Percentiles rank a stretch among this genome's conserved stretches.
phyloP scores from a whole-genome alignment of 2,888 invertebrate genomes.

The Epistrophe grossulariae region DNA sequence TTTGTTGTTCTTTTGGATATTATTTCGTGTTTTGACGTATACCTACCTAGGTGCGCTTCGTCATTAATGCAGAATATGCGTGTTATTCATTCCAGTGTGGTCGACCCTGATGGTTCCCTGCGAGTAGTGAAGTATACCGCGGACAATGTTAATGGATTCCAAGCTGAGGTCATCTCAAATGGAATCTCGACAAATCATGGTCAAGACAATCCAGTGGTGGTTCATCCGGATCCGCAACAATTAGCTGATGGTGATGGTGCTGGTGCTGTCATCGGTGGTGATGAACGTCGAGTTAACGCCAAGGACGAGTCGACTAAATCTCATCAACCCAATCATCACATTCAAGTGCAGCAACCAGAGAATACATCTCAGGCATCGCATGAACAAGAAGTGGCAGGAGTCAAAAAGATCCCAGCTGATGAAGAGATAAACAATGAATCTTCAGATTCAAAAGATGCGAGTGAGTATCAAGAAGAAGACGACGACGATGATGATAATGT shows the following conservation, averaged over 20 bases:
- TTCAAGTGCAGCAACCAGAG: constrained; percentile 75
- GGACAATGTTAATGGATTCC: constrained; percentile 90
- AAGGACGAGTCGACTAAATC: constrained; percentile 65
- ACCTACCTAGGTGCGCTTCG: not conserved
- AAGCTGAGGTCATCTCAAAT: constrained; percentile 84
- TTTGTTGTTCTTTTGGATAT: constrained; percentile 46
- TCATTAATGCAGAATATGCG: constrained; percentile 54
- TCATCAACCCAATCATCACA: constrained; percentile 55
- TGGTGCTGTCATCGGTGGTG: constrained; percentile 25
- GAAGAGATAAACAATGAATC: constrained; percentile 51
- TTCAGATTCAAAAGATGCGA: constrained; percentile 54
- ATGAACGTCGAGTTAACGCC: constrained; percentile 43
- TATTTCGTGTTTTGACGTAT: constrained; percentile 27
- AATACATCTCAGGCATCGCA: not conserved
- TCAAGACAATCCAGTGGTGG: constrained; percentile 76
- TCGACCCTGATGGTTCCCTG: constrained; percentile 90
- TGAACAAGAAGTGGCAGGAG: constrained; percentile 76
- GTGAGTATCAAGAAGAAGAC: constrained; percentile 66
- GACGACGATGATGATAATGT: constrained; percentile 43
- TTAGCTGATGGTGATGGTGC: constrained; percentile 32
- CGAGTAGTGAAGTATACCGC: constrained; percentile 90
- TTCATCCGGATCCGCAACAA: constrained; percentile 62
- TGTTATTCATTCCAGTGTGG: constrained; percentile 84
- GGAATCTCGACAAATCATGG: constrained; percentile 81
- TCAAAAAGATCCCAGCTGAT: constrained; percentile 13